Conservation (phyloP, 2,888 invertebrate species). For the Bursaphelenchus okinawaensis region DNA sequence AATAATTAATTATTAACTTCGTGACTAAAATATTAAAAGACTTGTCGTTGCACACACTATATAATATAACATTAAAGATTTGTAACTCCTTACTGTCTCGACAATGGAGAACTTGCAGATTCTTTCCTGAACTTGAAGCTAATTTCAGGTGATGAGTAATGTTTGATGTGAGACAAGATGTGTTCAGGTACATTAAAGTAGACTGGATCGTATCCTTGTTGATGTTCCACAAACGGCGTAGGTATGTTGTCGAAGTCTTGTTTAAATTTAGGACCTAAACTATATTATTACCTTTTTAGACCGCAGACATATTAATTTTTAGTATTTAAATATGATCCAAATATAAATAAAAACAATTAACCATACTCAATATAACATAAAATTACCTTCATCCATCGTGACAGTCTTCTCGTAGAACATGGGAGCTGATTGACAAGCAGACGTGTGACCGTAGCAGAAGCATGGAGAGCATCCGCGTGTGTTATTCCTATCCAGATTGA, state of each 20-base stretch:
- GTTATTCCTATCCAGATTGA: constrained; percentile 72
- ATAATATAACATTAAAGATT: not conserved
- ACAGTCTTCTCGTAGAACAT: constrained; percentile 73
- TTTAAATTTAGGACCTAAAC: constrained; percentile 25
- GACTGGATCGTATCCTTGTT: constrained; percentile 63
- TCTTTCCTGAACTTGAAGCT: not conserved
- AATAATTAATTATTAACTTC: no score
- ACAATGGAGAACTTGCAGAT: constrained; percentile 11
- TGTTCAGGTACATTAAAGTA: constrained; percentile 80
- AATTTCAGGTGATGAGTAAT: not conserved
- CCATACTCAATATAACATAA: no score
- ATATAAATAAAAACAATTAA: not conserved
- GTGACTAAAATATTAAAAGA: no score
- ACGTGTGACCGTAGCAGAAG: constrained; percentile 96
- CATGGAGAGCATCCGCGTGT: constrained; percentile 94
- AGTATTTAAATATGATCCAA: not conserved
- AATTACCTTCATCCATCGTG: no score
- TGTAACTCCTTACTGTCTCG: not conserved
- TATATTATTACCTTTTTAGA: constrained; percentile 41
- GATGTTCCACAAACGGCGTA: constrained; percentile 42
- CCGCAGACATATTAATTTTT: not conserved
- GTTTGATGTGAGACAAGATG: constrained; percentile 26
- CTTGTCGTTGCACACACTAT: no score
- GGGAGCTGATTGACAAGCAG: constrained; percentile 78
- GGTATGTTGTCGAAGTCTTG: constrained; percentile 38